Evolutionary conservation across 2,113 vertebrate species (phyloP).

Genomic region (Mesembrinibis cayennensis): DNA sequence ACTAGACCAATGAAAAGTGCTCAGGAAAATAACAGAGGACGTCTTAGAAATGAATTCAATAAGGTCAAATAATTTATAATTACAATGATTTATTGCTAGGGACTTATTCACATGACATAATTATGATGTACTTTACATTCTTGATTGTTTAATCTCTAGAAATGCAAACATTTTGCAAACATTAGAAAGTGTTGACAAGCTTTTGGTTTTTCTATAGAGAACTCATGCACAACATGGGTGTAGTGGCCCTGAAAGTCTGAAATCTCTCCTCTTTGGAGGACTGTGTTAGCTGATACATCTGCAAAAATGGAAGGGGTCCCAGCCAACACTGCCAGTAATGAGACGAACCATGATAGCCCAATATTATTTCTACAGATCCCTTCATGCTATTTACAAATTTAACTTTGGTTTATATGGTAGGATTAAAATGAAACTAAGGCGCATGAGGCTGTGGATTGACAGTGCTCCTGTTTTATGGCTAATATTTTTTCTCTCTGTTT

Average conservation of each 20-base stretch:
- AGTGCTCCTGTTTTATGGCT: not conserved
- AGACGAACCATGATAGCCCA: not conserved
- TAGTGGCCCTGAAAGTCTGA: not conserved
- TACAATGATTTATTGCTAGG: not conserved
- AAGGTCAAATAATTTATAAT: not conserved
- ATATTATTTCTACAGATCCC: not conserved
- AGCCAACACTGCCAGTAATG: not conserved
- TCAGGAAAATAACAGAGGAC: not conserved
- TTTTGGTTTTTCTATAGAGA: not conserved
- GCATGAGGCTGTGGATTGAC: not conserved
- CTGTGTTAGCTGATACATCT: not conserved
- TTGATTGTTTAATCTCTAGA: not conserved
- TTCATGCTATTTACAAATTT: not conserved
- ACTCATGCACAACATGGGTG: not conserved
- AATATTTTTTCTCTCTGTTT: not conserved
- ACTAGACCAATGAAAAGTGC: not conserved
- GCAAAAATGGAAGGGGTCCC: not conserved
- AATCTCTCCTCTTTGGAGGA: not conserved
- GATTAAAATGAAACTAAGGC: not conserved
- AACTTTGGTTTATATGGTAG: not conserved
- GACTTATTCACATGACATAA: not conserved
- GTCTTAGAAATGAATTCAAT: not conserved
- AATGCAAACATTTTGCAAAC: not conserved
- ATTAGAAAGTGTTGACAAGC: not conserved
- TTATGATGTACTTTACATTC: not conserved